Base-by-base conservation (phyloP, 2,113 vertebrate genomes). In the Pollachius pollachius region DNA sequence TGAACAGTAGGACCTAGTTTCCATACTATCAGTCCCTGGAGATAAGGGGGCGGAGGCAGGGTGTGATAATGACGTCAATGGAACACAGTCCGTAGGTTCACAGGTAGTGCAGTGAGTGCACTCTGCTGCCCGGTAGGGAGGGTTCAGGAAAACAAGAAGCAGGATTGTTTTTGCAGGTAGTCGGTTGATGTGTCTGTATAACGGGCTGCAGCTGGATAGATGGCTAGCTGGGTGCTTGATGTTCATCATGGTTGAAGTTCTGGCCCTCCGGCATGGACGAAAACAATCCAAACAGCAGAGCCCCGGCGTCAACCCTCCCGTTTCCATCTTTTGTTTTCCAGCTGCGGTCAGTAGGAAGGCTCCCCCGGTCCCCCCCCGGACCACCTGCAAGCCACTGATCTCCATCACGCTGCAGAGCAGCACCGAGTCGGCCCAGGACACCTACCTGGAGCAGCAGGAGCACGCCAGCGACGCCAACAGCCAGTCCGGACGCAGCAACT, bases 331-430 rank as follows among this genome's bases (percentile, higher is more conserved):
- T 27, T 64, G 21, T 69, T 11, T 60, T 63, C 79, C 61, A 73
- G 81, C 87, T 90, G 91, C 89, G 96, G 95, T 57, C 94, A 95
- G 95, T 93, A 98, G 96, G 92, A 95, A 94, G 72, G 96, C 95
- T 72, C 96, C 97, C 79, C 97, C 97, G 0, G 95, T 99, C 79
- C 97, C 97, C 62, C 97, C 97, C 25, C 95, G 97, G 64, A 96
- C 93, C 89, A 95, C 95, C 6, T 98, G 96, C 72, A 99, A 99
- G 88, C 97, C 97, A 34, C 96, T 97, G 87, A 98, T 99, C 92
- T 98, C 97, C 1, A 97, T 99, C 87, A 99, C 97, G 0, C 91
- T 98, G 81, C 97, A 99, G 91, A 99, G 97, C 93, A 99, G 97
- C 90, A 99, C 97, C 0, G 97, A 99, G 78, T 99, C 97, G 0